Percentiles rank a stretch among this genome's conserved stretches.
These are phyloP conservation scores for Grapholita molesta DNA, from an alignment of 1,140 invertebrate species.

Conservation along the genomic window DNA sequence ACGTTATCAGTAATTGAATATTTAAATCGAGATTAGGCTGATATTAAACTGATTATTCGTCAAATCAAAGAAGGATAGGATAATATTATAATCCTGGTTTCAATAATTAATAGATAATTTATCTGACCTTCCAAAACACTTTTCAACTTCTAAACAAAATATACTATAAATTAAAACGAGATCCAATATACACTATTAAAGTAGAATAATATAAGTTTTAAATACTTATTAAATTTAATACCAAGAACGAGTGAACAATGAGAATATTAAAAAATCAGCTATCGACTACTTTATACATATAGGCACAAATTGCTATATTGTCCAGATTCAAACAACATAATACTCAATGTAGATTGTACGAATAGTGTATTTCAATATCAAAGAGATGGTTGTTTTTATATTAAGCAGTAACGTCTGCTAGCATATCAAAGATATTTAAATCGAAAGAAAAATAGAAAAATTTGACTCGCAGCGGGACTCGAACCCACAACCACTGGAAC, in stretches of 20 bases:
- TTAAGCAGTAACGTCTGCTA: no score
- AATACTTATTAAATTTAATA: not conserved
- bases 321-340: not conserved
- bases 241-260: not conserved
- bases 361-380: not conserved
- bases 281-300: not conserved
- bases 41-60: not conserved
- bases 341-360: not conserved
- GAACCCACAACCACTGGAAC: no score
- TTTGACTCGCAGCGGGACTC: no score
- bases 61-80: not conserved
- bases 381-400: no score
- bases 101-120: not conserved
- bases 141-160: not conserved
- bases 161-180: not conserved
- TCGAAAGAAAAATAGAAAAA: no score
- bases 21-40: not conserved
- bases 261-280: not conserved
- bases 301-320: constrained; percentile 11
- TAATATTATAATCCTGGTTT: not conserved
- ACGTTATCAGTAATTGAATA: constrained; percentile 15
- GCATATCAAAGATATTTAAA: no score
- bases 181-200: not conserved
- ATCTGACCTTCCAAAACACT: not conserved
- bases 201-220: not conserved